Conservation (phyloP, 2,888 invertebrate species). For the Molanna angustata region DNA sequence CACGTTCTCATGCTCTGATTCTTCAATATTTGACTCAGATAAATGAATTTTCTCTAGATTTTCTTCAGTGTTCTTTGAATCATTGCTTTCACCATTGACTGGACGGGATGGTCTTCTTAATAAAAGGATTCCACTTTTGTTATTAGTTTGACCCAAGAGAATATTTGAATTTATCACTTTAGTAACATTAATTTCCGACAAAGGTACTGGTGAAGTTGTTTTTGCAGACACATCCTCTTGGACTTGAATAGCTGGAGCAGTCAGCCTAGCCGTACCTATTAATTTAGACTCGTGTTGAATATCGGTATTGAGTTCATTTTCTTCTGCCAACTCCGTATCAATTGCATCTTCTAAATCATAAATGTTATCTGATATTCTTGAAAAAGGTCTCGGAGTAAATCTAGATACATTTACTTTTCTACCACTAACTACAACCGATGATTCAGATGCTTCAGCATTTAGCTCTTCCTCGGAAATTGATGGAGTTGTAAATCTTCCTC, state of each 20-base stretch:
- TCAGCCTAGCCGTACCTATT: constrained; percentile 22
- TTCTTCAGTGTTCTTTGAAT: constrained; percentile 39
- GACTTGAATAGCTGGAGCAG: constrained; percentile 27
- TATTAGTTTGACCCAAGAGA: constrained; percentile 27
- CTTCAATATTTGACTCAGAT: constrained; percentile 53
- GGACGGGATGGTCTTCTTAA: constrained; percentile 38
- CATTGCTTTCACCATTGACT: constrained; percentile 34
- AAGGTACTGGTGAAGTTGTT: constrained; percentile 3
- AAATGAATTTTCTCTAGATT: constrained; percentile 44
- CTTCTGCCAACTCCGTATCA: constrained; percentile 17
- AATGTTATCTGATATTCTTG: constrained; percentile 36
- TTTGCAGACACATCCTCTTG: constrained; percentile 17
- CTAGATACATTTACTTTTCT: constrained; percentile 40
- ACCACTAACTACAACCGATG: constrained; percentile 22
- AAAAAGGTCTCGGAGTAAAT: constrained; percentile 50
- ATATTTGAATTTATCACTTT: constrained; percentile 31
- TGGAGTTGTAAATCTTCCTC: constrained; percentile 42
- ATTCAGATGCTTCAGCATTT: constrained; percentile 26
- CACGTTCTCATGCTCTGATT: constrained; percentile 45
- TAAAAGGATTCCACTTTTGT: constrained; percentile 28
- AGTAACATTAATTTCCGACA: constrained; percentile 24
- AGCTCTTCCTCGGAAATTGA: constrained; percentile 17
- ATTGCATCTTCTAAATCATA: constrained; percentile 12
- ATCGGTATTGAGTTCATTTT: constrained; percentile 28
- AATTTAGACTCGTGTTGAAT: constrained; percentile 19